Evolutionary conservation across 1,140 invertebrate species (phyloP).

Genomic region (Heliconius congener): DNA sequence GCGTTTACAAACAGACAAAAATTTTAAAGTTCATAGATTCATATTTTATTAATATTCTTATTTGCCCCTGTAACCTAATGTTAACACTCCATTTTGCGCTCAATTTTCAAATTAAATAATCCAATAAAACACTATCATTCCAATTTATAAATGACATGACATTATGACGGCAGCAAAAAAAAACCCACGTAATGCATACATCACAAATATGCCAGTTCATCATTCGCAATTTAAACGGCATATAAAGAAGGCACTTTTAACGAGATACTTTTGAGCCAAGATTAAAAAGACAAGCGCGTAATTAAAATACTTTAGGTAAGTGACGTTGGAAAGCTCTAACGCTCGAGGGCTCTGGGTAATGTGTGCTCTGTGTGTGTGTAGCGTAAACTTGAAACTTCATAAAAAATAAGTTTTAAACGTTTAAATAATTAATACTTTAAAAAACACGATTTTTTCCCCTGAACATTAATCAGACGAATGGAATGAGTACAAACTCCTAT

Average conservation of each 20-base stretch:
- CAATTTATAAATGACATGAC: no score
- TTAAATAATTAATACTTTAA: not conserved
- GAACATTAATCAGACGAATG: no score
- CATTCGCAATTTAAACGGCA: slow-evolving; percentile 12
- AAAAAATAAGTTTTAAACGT: not conserved
- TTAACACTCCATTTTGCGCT: no score
- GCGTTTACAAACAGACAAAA: no score
- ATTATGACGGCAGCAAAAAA: no score
- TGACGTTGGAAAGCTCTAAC: slow-evolving; percentile 20
- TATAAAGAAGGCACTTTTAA: slow-evolving; percentile 15
- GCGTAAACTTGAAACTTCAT: not conserved
- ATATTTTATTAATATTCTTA: no score
- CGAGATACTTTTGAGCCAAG: slow-evolving; percentile 16
- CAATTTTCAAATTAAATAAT: no score
- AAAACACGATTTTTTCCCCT: no score
- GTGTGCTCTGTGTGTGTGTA: not conserved
- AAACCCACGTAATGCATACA: not conserved
- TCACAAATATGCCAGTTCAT: slow-evolving; percentile 1
- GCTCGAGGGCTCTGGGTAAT: slow-evolving; percentile 16
- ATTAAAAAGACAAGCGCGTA: slow-evolving; percentile 27
- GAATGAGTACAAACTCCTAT: no score
- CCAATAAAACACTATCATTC: no score
- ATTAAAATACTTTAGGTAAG: slow-evolving; percentile 31
- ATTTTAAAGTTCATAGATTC: no score
- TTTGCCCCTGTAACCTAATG: no score